A percentile compares a stretch with the other conserved stretches of the same genome.
These are phyloP conservation scores for Colletes collaris DNA, from an alignment of 2,888 invertebrate genomes.

Conservation along the genomic window DNA sequence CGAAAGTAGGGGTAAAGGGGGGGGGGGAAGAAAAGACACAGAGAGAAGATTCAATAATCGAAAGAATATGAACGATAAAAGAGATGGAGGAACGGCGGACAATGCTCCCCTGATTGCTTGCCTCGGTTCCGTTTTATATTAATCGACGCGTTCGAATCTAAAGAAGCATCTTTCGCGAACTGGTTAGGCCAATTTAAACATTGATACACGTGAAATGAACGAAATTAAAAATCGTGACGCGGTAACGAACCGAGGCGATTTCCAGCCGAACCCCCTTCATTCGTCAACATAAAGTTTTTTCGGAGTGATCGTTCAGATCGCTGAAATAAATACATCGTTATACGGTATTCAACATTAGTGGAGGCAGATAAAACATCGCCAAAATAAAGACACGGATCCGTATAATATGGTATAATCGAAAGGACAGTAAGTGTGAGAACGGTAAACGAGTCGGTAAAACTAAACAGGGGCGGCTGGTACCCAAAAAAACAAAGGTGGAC, in stretches of 20 bases:
- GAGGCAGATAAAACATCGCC: constrained; percentile 48
- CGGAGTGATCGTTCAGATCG: constrained; percentile 34
- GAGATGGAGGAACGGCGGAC: constrained; percentile 43
- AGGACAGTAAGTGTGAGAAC: too few species aligned
- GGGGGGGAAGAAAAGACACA: constrained; percentile 58
- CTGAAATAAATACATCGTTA: constrained; percentile 83
- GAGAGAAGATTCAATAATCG: constrained; percentile 64
- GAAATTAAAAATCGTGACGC: background rate
- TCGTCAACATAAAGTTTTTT: constrained; percentile 41
- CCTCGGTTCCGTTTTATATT: constrained; percentile 35
- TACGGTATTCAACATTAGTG: constrained; percentile 74
- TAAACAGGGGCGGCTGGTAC: constrained; percentile 15
- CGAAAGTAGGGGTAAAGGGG: constrained; percentile 58
- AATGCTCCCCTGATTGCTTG: constrained; percentile 35
- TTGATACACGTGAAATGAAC: too few species aligned
- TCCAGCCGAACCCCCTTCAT: constrained; percentile 18
- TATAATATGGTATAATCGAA: background rate
- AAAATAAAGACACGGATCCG: constrained; percentile 30
- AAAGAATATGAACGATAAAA: constrained; percentile 65
- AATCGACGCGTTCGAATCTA: too few species aligned
- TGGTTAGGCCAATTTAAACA: too few species aligned
- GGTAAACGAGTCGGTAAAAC: background rate
- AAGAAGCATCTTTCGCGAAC: background rate
- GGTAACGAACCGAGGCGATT: constrained; percentile 39
- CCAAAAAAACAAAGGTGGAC: constrained; percentile 2